Conservation (phyloP, 2,888 invertebrate species). For the Lycophotia porphyrea region DNA sequence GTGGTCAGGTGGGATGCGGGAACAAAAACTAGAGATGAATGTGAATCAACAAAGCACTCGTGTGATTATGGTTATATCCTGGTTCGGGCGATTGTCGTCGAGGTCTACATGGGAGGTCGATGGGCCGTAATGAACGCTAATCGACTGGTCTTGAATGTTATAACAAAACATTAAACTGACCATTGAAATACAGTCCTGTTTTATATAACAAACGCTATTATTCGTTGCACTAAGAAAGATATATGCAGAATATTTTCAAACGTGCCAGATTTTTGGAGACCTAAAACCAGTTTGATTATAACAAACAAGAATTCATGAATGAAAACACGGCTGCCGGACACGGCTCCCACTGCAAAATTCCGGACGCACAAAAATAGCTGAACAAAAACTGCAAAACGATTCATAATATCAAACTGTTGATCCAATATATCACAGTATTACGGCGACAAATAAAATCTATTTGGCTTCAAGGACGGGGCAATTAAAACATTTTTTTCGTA, state of each 20-base stretch:
- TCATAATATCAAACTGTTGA: slow-evolving; percentile 28
- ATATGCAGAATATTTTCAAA: slow-evolving; percentile 23
- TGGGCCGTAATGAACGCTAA: slow-evolving; percentile 27
- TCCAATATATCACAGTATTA: slow-evolving; percentile 15
- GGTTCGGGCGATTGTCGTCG: slow-evolving; percentile 21
- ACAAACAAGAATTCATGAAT: slow-evolving; percentile 40
- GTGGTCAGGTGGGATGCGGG: slow-evolving; percentile 49
- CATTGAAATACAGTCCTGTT: slow-evolving; percentile 25
- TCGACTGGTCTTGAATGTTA: slow-evolving; percentile 8
- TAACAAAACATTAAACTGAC: slow-evolving; percentile 24
- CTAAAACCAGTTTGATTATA: slow-evolving; percentile 36
- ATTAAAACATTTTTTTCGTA: slow-evolving; percentile 38
- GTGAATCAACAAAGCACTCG: slow-evolving; percentile 43
- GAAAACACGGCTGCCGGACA: slow-evolving; percentile 46
- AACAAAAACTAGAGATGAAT: slow-evolving; percentile 49
- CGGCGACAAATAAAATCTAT: slow-evolving; percentile 34
- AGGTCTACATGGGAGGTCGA: slow-evolving; percentile 33
- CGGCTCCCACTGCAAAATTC: slow-evolving; percentile 39
- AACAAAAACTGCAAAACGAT: slow-evolving; percentile 42
- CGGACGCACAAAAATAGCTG: slow-evolving; percentile 36
- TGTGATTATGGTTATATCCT: slow-evolving; percentile 51
- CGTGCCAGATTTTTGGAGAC: slow-evolving; percentile 30
- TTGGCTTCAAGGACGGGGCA: slow-evolving; percentile 40
- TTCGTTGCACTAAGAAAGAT: slow-evolving; percentile 23
- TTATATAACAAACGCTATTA: slow-evolving; percentile 14